Evolutionary conservation across 2,888 invertebrate species (phyloP).

Genomic region (Torymus texanus): DNA sequence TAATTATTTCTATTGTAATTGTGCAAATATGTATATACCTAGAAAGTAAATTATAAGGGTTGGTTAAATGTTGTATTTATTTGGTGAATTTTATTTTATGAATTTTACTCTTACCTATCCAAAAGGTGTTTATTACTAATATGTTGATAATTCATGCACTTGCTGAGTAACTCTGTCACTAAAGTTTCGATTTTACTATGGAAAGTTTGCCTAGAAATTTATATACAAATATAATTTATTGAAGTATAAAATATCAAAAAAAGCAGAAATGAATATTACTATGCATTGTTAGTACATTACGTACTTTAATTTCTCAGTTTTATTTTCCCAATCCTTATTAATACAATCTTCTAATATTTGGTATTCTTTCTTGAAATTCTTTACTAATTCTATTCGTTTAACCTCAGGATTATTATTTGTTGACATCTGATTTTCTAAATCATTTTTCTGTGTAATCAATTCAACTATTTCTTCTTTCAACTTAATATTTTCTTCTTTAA

Average conservation of each 20-base stretch:
- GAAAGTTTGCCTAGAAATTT: slow-evolving; percentile 40
- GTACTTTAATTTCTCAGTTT: slow-evolving; percentile 46
- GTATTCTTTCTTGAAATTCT: slow-evolving; percentile 35
- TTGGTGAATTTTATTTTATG: no score
- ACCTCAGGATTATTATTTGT: slow-evolving; percentile 3
- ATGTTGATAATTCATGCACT: slow-evolving; percentile 43
- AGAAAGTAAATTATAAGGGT: background rate
- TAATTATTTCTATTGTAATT: slow-evolving; percentile 28
- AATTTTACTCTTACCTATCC: slow-evolving; percentile 36
- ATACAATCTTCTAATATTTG: slow-evolving; percentile 38
- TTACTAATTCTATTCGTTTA: slow-evolving; percentile 10
- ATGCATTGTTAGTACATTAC: background rate
- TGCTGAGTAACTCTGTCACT: slow-evolving; percentile 25
- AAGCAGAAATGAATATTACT: slow-evolving; percentile 1
- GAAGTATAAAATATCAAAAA: no score
- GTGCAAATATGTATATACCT: slow-evolving; percentile 47
- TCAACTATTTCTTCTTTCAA: slow-evolving; percentile 24
- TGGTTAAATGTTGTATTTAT: no score
- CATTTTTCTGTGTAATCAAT: slow-evolving; percentile 28
- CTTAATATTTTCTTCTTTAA: slow-evolving; percentile 49
- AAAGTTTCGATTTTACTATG: slow-evolving; percentile 32
- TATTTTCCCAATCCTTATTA: slow-evolving; percentile 32
- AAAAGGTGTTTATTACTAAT: slow-evolving; percentile 20
- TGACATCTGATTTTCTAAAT: slow-evolving; percentile 25
- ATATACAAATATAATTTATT: background rate